phyloP scores from a whole-genome alignment of 2,797 vertebrate species.

The Pelobates cultripes region DNA sequence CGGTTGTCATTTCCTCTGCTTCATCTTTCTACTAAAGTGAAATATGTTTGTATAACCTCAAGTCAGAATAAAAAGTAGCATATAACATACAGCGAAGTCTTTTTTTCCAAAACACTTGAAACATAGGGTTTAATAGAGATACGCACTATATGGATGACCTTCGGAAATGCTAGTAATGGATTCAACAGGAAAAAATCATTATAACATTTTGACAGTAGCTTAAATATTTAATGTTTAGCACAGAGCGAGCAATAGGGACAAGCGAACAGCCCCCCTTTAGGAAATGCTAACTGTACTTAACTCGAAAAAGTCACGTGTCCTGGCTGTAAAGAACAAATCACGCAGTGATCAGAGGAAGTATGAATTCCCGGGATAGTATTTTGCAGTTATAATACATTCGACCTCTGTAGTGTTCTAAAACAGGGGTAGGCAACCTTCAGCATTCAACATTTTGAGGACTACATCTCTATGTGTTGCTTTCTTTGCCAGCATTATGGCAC shows the following conservation, averaged over 20 bases:
- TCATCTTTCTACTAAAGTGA: slow-evolving; percentile 20
- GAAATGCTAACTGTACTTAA: slow-evolving; percentile 53
- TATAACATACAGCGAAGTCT: background rate
- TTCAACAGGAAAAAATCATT: slow-evolving; percentile 52
- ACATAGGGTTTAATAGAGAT: slow-evolving; percentile 57
- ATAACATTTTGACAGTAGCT: slow-evolving; percentile 59
- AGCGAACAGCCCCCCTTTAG: slow-evolving; percentile 38
- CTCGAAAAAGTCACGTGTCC: background rate
- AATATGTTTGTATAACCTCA: slow-evolving; percentile 33
- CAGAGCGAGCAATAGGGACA: rapidly evolving
- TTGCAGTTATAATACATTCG: no score
- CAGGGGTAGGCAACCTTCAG: no score
- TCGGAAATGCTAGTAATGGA: slow-evolving; percentile 63
- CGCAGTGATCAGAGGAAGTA: no score
- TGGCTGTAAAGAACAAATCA: no score
- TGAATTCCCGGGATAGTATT: no score
- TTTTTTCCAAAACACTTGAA: slow-evolving; percentile 52
- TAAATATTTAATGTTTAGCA: slow-evolving; percentile 55
- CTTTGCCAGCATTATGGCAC: rapidly evolving
- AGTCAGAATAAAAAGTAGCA: slow-evolving; percentile 9
- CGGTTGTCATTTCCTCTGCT: slow-evolving; percentile 23
- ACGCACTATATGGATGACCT: slow-evolving; percentile 60
- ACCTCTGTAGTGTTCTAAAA: no score
- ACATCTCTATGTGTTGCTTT: no score
- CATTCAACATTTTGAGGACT: no score